Base-by-base conservation (phyloP, 2,888 invertebrate species). In the Chalcosyrphus nemorum region DNA sequence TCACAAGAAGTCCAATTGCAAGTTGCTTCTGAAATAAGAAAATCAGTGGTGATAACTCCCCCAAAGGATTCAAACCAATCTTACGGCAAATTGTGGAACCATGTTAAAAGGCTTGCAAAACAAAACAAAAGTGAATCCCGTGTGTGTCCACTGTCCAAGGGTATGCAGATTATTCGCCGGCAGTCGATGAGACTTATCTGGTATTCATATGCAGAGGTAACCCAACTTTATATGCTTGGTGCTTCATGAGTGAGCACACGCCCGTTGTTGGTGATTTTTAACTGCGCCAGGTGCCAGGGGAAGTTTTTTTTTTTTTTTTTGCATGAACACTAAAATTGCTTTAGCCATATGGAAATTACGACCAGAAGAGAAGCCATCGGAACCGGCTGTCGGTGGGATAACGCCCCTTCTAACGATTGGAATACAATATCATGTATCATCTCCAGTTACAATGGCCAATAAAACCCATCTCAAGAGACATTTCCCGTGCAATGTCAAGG, bases 221-320 rank as follows among this genome's bases (percentile, higher is more conserved):
- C 70, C 68, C 61, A 76, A 81, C 81, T 85, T 85, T 85, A 85
- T 85, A 85, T 85, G 72, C 81, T 85, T 76, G 70, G 71, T 75
- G 66, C 43, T 43, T 71, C 59, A 47, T 43, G 19, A 71, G 65
- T 66, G 68, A 56, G 27, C 70, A 63, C 13, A 45, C 43, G 56
- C 41, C 57, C 56, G 66, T n/a, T 66, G 59, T 61, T 21, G 29
- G n/a, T 24, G 24, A 59, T 52, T 81, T 65, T 4, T 29, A 38
- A 45, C n/a, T 41, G 11, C 38, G 38, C 70, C 45, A 57, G 50
- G 29, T 65, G 29, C 41, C 35, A 15, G 50, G 21, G 17, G 19
- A 17, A 63, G 50, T 57, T n/a, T n/a, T n/a, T n/a, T n/a, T n/a
- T n/a, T n/a, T n/a, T n/a, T n/a, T n/a, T 61, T 50, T 52, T 45